Base-by-base conservation (phyloP, 2,888 invertebrate species). In the Augochlorella aurata region DNA sequence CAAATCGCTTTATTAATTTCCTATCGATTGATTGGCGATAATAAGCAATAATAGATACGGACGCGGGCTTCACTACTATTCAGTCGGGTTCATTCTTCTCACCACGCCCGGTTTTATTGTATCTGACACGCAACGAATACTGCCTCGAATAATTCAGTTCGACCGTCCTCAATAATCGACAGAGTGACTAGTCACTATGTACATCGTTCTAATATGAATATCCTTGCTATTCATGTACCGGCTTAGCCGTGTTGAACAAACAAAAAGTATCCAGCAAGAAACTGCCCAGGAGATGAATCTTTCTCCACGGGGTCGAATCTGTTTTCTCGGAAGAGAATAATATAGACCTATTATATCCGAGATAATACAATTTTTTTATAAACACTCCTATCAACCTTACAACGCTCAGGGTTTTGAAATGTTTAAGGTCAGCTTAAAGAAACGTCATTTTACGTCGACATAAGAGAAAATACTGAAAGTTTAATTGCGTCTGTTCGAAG, bases 71-170 rank as follows among this genome's bases (percentile, higher is more conserved):
- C n/a, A n/a, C 45, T 68, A 81, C 63, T n/a, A 65, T 82, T 74
- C 83, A 79, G 67, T 67, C 61, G 65, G 58, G 49, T 68, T 77
- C 69, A 49, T 66, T 75, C 78, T 79, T 72, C 16, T 45, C n/a
- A 47, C 58, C 50, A 21, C 77, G 81, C 69, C 76, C 77, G 79
- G 69, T 74, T 74, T 73, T 78, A 82, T 84, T 68, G 82, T 84
- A 77, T 82, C 74, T 58, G 77, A 14, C 76, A 69, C 82, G 79
- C 83, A 72, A 79, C 63, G 50, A 79, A 79, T 52, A 75, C 77
- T 68, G 12, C 29, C 70, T 3, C 47, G 88, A 89, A 91, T 91
- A 90, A 91, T 91, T 91, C 89, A 89, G 87, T 85, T 83, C 80
- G 79, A 83, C 78, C 82, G 85, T 86, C 84, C 80, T 85, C 85